Percentiles rank a stretch among this genome's conserved stretches.
Evolutionary conservation across 1,140 invertebrate species (phyloP).

Genomic region (Drosophila lacteicornis): DNA sequence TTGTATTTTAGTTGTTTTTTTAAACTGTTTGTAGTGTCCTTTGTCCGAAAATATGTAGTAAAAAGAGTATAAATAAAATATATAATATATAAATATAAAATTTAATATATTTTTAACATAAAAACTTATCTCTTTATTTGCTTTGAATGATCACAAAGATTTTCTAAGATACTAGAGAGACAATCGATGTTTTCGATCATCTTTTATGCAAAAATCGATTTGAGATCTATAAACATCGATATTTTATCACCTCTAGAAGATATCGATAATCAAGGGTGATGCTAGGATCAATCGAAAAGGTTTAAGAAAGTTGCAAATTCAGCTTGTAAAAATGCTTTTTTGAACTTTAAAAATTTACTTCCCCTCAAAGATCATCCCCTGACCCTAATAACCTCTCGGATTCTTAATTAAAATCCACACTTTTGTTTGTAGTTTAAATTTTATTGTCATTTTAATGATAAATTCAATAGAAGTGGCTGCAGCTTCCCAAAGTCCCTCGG

Average conservation of each 20-base stretch:
- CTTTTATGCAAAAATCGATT: not conserved
- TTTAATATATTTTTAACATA: no score
- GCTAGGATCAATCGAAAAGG: not conserved
- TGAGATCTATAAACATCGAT: no score
- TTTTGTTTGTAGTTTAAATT: conserved; percentile 4
- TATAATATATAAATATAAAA: no score
- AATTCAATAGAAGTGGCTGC: conserved; percentile 20
- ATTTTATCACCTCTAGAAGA: not conserved
- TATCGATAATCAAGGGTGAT: not conserved
- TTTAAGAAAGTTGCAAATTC: not conserved
- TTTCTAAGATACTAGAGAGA: no score
- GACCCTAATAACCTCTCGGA: not conserved
- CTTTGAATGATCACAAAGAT: no score
- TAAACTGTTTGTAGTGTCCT: no score
- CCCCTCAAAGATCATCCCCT: not conserved
- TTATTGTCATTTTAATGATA: conserved; percentile 29
- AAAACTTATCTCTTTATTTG: no score
- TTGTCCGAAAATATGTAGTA: no score
- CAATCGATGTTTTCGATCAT: not conserved
- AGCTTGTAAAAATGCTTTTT: not conserved
- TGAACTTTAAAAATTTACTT: no score
- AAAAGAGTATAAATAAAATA: no score
- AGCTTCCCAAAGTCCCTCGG: not conserved
- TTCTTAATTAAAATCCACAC: not conserved
- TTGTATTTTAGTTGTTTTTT: not conserved